phyloP scores from a whole-genome alignment of 2,888 invertebrate species.

The Spodoptera exigua region DNA sequence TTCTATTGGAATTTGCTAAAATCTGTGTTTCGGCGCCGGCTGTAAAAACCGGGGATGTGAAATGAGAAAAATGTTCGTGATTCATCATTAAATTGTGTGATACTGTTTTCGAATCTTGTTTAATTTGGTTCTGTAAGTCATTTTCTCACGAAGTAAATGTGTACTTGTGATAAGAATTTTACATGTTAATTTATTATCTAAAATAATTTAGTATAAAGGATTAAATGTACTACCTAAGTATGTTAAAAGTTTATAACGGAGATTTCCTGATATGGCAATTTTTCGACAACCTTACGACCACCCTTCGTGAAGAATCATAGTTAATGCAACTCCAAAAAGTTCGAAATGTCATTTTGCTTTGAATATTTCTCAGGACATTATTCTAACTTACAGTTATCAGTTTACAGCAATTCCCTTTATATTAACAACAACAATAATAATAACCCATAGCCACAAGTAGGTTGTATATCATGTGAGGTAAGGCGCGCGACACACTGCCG shows the following conservation, averaged over 20 bases:
- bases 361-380: background rate
- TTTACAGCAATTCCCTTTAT: slow-evolving; percentile 4
- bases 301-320: no score
- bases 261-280: no score
- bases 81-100: background rate
- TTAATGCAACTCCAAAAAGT: no score
- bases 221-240: no score
- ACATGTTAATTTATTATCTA: no score
- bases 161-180: no score
- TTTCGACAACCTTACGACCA: no score
- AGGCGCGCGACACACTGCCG: slow-evolving; percentile 55
- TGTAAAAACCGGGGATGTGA: slow-evolving; percentile 2
- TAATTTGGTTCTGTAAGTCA: no score
- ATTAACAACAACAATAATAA: slow-evolving; percentile 38
- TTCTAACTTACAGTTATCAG: background rate
- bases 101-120: background rate
- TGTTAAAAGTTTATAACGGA: no score
- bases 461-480: slow-evolving; percentile 49
- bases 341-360: no score
- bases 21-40: slow-evolving; percentile 20
- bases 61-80: background rate
- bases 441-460: slow-evolving; percentile 22
- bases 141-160: no score
- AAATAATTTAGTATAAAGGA: no score
- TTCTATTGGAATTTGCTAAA: slow-evolving; percentile 40